Base-by-base conservation (phyloP, 2,797 vertebrate genomes). In the Chanos chanos region DNA sequence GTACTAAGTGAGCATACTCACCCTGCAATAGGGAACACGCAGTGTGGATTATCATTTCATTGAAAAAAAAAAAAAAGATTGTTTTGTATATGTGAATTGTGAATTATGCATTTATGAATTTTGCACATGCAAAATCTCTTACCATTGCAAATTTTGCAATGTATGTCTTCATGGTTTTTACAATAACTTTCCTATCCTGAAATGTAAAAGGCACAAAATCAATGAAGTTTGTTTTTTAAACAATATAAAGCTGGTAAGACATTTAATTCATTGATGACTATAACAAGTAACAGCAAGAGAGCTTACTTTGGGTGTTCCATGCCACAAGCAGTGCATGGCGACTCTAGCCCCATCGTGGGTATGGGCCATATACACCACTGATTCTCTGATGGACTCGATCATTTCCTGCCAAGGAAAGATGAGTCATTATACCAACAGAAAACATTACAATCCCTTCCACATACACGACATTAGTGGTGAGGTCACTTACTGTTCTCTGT, bases 161-260 rank as follows among this genome's bases (percentile, higher is more conserved):
- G 5, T 93, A 98, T 0, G 91, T 92, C 89, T 97, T 99, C 96
- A 97, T 93, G 1, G 95, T 97, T 87, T 99, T 99, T 72, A 97
- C 87, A 57, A 98, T 92, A 8, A 97, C 76, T 84, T 99, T 99
- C 79, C 96, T 90, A 83, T 98, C 96, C 96, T 99, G 77, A 60
- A 85, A 83, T 3, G 47, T 33, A 53, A 36, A 53, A 6, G 36
- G 50, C 21, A 56, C 19, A 22, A 30, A 51, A 22, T 27, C 15
- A 18, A n/a, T n/a, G n/a, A n/a, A n/a, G n/a, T n/a, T n/a, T n/a
- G n/a, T n/a, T 19, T 27, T 5, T 49, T 1, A 31, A 31, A 9
- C 10, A 24, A 10, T 9, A 15, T 13, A 1, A 18, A 31, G n/a
- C 12, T 4, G 33, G 9, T 10, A 13, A 39, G 40, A 19, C 21